Evolutionary conservation across 2,797 vertebrate species (phyloP).

Genomic region (Acanthurus tractus): DNA sequence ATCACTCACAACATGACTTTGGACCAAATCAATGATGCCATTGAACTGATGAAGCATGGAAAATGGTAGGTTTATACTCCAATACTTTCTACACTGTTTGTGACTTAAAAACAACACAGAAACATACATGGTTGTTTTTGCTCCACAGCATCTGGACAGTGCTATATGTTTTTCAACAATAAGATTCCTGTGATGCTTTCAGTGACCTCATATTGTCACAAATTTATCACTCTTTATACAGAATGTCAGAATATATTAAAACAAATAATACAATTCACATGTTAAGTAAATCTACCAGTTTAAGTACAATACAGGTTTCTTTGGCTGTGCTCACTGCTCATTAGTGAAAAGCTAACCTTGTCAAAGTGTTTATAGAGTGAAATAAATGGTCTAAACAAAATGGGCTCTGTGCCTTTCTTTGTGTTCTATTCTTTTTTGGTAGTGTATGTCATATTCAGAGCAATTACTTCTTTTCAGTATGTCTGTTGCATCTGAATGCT

Average conservation of each 20-base stretch:
- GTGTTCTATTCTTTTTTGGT: constrained; percentile 11
- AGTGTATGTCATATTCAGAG: neutral
- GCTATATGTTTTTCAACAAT: constrained; percentile 67
- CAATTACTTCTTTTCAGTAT: neutral
- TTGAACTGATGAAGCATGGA: constrained; percentile 88
- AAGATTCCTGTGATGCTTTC: constrained; percentile 6
- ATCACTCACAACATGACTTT: constrained; percentile 90
- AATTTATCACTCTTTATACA: neutral
- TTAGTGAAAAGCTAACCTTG: constrained; percentile 2
- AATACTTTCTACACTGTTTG: neutral
- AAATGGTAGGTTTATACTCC: constrained; percentile 81
- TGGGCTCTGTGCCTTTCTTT: neutral
- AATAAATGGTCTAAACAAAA: constrained; percentile 18
- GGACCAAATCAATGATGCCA: constrained; percentile 88
- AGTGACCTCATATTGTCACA: neutral
- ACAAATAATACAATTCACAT: neutral
- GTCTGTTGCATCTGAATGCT: neutral
- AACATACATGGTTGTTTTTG: constrained; percentile 23
- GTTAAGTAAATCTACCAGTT: neutral
- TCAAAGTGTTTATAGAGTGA: neutral
- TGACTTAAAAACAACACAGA: neutral
- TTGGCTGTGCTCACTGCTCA: neutral
- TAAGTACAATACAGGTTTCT: neutral
- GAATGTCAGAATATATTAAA: neutral
- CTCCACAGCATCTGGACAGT: constrained; percentile 85